Conservation (phyloP, 2,888 invertebrate genomes). For the Napeogenes inachia region DNA sequence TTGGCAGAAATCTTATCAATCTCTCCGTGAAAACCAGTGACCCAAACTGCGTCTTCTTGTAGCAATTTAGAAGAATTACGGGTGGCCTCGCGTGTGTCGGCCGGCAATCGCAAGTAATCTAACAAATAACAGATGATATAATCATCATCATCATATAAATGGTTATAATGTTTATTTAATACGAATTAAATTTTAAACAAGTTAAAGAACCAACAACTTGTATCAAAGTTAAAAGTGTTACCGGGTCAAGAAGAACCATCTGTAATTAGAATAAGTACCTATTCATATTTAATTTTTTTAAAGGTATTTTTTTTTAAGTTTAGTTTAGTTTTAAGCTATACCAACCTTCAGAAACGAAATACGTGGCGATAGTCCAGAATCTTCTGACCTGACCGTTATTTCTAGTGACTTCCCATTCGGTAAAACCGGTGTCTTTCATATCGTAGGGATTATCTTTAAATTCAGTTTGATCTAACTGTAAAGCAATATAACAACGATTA, state of each 20-base stretch:
- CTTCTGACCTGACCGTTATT: constrained; percentile 23
- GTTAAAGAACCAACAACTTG: too few species aligned
- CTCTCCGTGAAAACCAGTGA: constrained; percentile 39
- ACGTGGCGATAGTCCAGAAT: constrained; percentile 39
- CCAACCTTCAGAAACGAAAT: constrained; percentile 34
- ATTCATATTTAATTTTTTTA: background rate
- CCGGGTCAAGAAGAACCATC: too few species aligned
- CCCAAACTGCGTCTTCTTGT: constrained; percentile 37
- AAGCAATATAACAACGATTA: too few species aligned
- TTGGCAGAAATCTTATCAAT: constrained; percentile 35
- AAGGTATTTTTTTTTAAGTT: background rate
- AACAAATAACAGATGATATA: constrained; percentile 1
- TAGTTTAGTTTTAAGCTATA: background rate
- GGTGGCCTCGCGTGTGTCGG: constrained; percentile 14
- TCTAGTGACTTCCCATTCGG: constrained; percentile 30
- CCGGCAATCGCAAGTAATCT: constrained; percentile 22
- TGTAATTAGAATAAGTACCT: too few species aligned
- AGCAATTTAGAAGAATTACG: constrained; percentile 22
- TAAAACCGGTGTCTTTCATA: constrained; percentile 31
- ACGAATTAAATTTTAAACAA: too few species aligned
- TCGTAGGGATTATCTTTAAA: background rate
- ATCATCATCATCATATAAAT: too few species aligned
- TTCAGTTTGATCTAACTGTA: constrained; percentile 2
- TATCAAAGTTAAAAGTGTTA: too few species aligned
- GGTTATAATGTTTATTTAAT: too few species aligned